These are phyloP conservation scores for Acanthosoma haemorrhoidale DNA, from an alignment of 2,888 invertebrate genomes.

Conservation along the genomic window DNA sequence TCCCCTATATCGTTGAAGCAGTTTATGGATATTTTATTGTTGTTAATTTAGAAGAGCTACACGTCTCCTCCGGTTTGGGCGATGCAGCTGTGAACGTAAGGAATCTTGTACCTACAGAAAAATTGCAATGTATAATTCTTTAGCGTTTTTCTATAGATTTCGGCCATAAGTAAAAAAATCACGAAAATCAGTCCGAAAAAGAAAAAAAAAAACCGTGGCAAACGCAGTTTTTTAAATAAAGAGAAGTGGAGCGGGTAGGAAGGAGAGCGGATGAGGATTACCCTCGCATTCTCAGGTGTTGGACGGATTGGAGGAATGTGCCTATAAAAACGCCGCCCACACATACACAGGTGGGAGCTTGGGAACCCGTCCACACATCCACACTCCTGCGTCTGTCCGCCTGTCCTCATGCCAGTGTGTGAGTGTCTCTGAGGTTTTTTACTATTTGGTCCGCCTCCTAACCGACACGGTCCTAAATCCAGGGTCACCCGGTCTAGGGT, in stretches of 20 bases:
- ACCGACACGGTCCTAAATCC: neutral
- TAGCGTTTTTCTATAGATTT: no score
- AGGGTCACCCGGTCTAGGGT: neutral
- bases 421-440: neutral
- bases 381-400: neutral
- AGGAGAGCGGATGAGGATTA: conserved; percentile 3
- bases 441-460: neutral
- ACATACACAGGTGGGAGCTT: conserved; percentile 12
- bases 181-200: no score
- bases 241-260: neutral
- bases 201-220: neutral
- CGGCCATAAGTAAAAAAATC: no score
- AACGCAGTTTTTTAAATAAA: neutral
- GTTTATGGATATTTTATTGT: no score
- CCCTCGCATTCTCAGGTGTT: conserved; percentile 14
- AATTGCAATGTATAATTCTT: no score
- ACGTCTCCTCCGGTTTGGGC: no score
- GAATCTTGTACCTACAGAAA: no score
- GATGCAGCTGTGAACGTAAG: no score
- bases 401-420: neutral
- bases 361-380: neutral
- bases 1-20: no score
- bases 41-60: no score
- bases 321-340: conserved; percentile 10
- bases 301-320: conserved; percentile 11